Evolutionary conservation across 2,888 invertebrate genomes (phyloP).

Genomic region (Eupithecia inturbata): DNA sequence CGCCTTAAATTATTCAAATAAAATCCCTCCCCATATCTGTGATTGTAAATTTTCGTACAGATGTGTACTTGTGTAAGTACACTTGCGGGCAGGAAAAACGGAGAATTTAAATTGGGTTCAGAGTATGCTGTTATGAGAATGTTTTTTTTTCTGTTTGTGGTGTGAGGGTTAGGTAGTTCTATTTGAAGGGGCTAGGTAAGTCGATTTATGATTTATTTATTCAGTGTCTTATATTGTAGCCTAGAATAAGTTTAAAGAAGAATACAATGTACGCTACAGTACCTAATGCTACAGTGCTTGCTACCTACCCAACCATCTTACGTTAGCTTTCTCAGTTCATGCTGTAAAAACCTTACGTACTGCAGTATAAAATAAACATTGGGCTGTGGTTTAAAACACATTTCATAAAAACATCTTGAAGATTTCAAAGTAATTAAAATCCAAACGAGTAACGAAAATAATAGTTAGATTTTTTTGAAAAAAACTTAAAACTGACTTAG

Average conservation of each 20-base stretch:
- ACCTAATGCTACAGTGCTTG: not conserved
- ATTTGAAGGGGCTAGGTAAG: not conserved
- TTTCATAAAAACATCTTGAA: not conserved
- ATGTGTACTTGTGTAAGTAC: slow-evolving; percentile 55
- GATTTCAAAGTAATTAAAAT: not conserved
- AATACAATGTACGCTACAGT: not conserved
- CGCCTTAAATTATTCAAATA: slow-evolving; percentile 81
- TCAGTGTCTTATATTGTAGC: not conserved
- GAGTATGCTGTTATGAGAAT: slow-evolving; percentile 1
- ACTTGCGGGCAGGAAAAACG: slow-evolving; percentile 43
- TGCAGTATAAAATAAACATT: too few relatives aligned
- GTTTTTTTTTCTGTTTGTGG: not conserved
- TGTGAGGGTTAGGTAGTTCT: not conserved
- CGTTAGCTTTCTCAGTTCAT: too few relatives aligned
- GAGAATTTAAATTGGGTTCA: slow-evolving; percentile 23
- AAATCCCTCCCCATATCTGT: slow-evolving; percentile 73
- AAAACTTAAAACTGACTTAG: too few relatives aligned
- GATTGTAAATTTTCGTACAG: slow-evolving; percentile 73
- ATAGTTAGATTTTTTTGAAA: too few relatives aligned
- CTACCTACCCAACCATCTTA: not conserved
- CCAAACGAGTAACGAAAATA: slow-evolving; percentile 4
- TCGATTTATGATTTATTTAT: not conserved
- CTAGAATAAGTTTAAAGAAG: not conserved
- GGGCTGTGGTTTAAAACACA: too few relatives aligned
- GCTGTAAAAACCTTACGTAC: too few relatives aligned